Conservation (phyloP, 2,113 vertebrate species). For the Acanthochromis polyacanthus region DNA sequence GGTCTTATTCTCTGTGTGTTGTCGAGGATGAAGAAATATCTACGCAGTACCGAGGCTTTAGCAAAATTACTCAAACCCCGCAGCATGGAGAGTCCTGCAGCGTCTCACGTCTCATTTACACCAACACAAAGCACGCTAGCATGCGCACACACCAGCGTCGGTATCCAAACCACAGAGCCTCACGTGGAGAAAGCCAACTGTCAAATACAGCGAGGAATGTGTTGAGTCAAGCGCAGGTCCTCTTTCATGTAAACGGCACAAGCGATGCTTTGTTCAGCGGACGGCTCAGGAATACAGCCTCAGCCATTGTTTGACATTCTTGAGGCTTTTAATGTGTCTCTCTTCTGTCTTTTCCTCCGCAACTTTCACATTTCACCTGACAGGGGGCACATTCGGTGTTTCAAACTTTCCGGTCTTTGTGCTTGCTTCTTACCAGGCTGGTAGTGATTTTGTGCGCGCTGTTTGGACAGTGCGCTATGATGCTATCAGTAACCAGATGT, state of each 20-base stretch:
- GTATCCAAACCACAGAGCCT: slow-evolving; percentile 49
- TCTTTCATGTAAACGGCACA: slow-evolving; percentile 57
- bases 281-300: slow-evolving; percentile 33
- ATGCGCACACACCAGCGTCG: slow-evolving; percentile 26
- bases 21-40: slow-evolving; percentile 1
- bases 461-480: neutral
- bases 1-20: slow-evolving; percentile 19
- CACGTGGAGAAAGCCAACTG: slow-evolving; percentile 49
- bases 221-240: slow-evolving; percentile 25
- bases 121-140: slow-evolving; percentile 22
- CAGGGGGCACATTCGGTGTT: slow-evolving; percentile 12
- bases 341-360: neutral
- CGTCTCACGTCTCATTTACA: slow-evolving; percentile 30
- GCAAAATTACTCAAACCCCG: slow-evolving; percentile 25
- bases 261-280: slow-evolving; percentile 56
- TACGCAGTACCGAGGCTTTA: neutral
- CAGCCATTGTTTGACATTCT: slow-evolving; percentile 21
- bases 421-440: neutral
- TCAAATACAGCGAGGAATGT: slow-evolving; percentile 56
- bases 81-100: slow-evolving; percentile 11
- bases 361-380: slow-evolving; percentile 23
- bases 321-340: slow-evolving; percentile 46
- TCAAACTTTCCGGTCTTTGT: neutral
- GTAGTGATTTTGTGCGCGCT: neutral
- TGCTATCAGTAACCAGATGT: slow-evolving; percentile 7